A percentile compares a stretch with the other conserved stretches of the same genome.
These are phyloP conservation scores for Periparus ater DNA, from an alignment of 2,797 vertebrate species.

Conservation along the genomic window DNA sequence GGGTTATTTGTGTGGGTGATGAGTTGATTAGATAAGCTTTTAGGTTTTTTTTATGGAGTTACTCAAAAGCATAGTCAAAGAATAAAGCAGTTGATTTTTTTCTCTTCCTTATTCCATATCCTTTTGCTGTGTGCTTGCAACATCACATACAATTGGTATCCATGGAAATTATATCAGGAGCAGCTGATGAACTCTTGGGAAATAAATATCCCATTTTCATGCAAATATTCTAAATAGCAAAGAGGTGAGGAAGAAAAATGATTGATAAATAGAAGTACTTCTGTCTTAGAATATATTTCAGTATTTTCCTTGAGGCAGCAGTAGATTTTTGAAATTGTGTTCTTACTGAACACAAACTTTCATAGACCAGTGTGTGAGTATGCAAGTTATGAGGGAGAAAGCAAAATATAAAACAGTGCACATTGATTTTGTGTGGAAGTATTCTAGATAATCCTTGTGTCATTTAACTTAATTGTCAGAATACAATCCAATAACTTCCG, in stretches of 20 bases:
- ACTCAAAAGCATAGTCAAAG: constrained; percentile 1
- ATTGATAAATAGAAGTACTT: constrained; percentile 57
- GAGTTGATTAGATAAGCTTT: not conserved
- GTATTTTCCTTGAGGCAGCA: constrained; percentile 31
- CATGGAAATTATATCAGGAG: constrained; percentile 60
- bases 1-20: not conserved
- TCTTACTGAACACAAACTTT: constrained; percentile 20
- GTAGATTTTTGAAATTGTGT: constrained; percentile 15
- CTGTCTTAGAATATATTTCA: constrained; percentile 23
- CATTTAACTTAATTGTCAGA: constrained; percentile 48
- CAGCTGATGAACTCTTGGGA: constrained; percentile 56
- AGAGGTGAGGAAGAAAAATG: constrained; percentile 39
- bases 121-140: not conserved
- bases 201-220: constrained; percentile 66
- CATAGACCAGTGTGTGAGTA: not conserved
- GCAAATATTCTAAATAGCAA: constrained; percentile 60
- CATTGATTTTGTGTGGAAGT: constrained; percentile 44
- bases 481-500: constrained; percentile 5
- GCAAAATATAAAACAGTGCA: constrained; percentile 19
- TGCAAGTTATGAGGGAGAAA: constrained; percentile 6
- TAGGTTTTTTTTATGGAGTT: constrained; percentile 16
- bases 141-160: constrained; percentile 34
- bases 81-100: not conserved
- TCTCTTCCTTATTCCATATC: not conserved
- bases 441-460: not conserved